Conservation (phyloP, 2,113 vertebrate species). For the Anoura caudifer region DNA sequence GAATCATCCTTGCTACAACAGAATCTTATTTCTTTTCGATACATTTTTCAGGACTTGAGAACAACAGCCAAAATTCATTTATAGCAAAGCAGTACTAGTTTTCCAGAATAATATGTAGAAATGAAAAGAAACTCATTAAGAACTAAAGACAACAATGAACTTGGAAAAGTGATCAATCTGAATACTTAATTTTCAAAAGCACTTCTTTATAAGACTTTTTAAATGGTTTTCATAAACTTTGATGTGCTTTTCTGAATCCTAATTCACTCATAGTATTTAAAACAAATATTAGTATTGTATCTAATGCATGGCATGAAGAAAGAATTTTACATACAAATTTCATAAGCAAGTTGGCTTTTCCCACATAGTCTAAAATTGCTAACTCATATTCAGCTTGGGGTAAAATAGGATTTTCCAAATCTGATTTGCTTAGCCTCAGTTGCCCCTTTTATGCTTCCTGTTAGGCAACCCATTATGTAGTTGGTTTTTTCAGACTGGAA, state of each 20-base stretch:
- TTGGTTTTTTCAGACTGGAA: neutral
- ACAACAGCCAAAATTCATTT: neutral
- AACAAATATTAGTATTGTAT: neutral
- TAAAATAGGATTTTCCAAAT: slow-evolving; percentile 13
- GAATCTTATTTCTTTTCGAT: neutral
- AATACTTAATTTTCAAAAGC: neutral
- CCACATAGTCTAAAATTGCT: neutral
- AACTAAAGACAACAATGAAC: neutral
- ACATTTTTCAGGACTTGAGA: neutral
- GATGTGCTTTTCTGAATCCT: neutral
- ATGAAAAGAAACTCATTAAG: neutral
- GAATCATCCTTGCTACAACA: neutral
- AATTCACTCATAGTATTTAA: slow-evolving; percentile 7
- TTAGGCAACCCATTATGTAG: neutral
- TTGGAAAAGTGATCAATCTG: neutral
- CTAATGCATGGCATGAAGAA: neutral
- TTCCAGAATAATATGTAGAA: neutral
- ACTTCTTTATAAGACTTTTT: neutral
- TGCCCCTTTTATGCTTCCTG: neutral
- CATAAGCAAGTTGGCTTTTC: neutral
- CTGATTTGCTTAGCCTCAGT: neutral
- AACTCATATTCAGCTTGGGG: neutral
- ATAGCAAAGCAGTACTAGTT: neutral
- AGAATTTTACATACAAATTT: neutral
- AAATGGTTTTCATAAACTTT: neutral